phyloP scores from a whole-genome alignment of 2,113 vertebrate genomes.

The Coracopsis vasa region DNA sequence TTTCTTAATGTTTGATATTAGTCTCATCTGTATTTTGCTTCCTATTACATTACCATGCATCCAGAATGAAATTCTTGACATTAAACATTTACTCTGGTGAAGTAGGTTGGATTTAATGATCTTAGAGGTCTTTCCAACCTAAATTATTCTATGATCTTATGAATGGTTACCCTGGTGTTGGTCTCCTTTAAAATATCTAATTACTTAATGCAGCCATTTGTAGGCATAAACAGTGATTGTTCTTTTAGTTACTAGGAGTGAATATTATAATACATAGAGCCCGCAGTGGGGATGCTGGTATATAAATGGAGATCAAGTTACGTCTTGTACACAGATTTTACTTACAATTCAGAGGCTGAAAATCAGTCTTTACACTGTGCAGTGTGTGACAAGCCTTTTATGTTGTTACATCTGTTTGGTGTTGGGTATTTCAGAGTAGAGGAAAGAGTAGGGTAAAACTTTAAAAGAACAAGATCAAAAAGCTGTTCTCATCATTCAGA shows the following conservation, averaged over 20 bases:
- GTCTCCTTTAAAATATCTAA: background rate
- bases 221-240: background rate
- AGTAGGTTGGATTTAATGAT: background rate
- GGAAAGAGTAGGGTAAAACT: background rate
- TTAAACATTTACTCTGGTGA: background rate
- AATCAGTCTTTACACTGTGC: background rate
- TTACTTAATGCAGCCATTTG: background rate
- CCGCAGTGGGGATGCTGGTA: background rate
- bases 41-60: background rate
- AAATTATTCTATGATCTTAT: background rate
- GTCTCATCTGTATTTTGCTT: background rate
- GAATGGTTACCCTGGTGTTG: background rate
- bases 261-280: background rate
- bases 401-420: background rate
- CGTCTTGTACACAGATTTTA: background rate
- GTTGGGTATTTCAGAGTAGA: background rate
- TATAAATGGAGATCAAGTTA: background rate
- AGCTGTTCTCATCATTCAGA: background rate
- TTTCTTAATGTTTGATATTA: background rate
- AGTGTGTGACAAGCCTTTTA: background rate
- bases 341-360: background rate
- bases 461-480: background rate
- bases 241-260: background rate
- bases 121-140: background rate
- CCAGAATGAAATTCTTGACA: background rate